A percentile compares a stretch with the other conserved stretches of the same genome.
These are phyloP conservation scores for Psilopsiagon aurifrons DNA, from an alignment of 2,113 vertebrate species.

Conservation along the genomic window DNA sequence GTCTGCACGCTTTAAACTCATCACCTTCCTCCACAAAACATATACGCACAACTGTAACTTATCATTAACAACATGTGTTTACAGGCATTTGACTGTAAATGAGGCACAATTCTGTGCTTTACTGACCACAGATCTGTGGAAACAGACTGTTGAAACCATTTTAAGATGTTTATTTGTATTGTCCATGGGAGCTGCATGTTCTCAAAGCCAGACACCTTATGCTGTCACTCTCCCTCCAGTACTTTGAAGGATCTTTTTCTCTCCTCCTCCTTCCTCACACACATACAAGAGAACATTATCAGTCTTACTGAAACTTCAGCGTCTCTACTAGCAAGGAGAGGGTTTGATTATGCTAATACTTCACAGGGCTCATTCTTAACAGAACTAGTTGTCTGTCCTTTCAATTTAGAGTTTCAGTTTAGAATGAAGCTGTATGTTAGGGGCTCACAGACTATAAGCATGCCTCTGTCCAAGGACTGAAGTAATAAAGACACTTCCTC, in stretches of 20 bases:
- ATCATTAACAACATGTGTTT: background rate
- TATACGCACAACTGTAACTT: background rate
- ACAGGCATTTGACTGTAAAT: background rate
- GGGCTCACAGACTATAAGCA: background rate
- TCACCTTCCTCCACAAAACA: background rate
- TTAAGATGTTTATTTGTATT: background rate
- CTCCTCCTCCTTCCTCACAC: background rate
- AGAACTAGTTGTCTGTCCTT: background rate
- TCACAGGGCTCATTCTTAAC: background rate
- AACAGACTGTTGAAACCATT: background rate
- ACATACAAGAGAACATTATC: background rate
- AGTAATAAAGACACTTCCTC: background rate
- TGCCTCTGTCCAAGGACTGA: background rate
- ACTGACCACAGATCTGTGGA: background rate
- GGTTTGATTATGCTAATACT: background rate
- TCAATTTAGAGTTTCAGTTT: fast-evolving
- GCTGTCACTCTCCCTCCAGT: background rate
- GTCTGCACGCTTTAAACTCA: background rate
- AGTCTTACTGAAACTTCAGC: background rate
- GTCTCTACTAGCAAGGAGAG: background rate
- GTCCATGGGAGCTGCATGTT: background rate
- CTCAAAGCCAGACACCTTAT: background rate
- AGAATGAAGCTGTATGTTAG: background rate
- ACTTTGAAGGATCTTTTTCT: background rate
- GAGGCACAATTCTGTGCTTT: background rate